phyloP scores from a whole-genome alignment of 1,140 invertebrate species.

The Neodiprion fabricii region DNA sequence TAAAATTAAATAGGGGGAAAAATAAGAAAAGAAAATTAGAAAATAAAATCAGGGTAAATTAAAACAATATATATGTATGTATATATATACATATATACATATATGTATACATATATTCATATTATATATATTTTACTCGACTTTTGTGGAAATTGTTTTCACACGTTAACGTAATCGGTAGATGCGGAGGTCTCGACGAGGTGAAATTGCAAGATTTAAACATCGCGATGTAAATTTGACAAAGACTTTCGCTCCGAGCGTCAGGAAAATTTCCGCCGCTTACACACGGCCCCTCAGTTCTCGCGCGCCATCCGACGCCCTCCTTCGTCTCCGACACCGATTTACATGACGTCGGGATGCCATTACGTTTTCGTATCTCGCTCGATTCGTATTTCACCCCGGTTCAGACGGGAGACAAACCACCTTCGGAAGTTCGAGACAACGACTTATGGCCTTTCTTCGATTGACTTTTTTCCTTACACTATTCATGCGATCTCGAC shows the following conservation, averaged over 20 bases:
- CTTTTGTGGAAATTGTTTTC: no score
- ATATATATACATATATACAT: no score
- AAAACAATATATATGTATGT: no score
- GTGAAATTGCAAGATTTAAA: background rate
- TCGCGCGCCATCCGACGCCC: no score
- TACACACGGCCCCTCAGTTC: background rate
- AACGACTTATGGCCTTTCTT: constrained; percentile 2
- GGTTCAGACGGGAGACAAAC: background rate
- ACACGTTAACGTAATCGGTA: no score
- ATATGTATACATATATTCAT: no score
- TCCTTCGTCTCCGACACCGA: background rate
- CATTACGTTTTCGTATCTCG: background rate
- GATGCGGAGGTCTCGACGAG: background rate
- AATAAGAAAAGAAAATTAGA: no score
- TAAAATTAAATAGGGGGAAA: no score
- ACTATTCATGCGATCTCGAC: background rate
- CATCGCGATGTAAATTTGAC: background rate
- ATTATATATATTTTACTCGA: no score
- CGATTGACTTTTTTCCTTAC: constrained; percentile 7
- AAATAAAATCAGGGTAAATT: no score
- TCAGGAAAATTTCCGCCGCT: background rate
- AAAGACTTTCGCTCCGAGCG: background rate
- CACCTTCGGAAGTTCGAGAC: background rate
- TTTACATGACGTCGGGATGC: constrained; percentile 3
- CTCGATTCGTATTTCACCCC: background rate